Evolutionary conservation across 1,140 invertebrate genomes (phyloP).

Genomic region (Drosophila chauvacae): DNA sequence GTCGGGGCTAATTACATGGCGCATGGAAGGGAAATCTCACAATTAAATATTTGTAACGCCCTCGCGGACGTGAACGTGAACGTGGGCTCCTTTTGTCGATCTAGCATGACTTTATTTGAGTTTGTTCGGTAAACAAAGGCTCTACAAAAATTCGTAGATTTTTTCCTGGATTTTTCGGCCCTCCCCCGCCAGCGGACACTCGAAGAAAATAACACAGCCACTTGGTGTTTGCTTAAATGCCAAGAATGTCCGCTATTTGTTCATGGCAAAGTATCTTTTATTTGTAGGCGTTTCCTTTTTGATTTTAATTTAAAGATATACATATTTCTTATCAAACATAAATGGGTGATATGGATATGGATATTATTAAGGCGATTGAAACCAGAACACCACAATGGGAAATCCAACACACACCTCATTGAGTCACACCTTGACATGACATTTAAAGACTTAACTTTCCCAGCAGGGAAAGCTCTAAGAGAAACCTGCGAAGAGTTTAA

Average conservation of each 20-base stretch:
- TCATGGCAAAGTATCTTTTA: background rate
- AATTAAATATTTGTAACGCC: constrained; percentile 84
- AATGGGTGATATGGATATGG: background rate
- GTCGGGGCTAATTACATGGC: constrained; percentile 73
- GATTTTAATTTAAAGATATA: constrained; percentile 5
- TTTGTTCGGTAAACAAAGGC: constrained; percentile 52
- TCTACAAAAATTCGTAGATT: constrained; percentile 25
- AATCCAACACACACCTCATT: background rate
- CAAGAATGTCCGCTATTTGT: constrained; percentile 3
- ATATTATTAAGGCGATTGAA: background rate
- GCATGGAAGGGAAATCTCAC: constrained; percentile 68
- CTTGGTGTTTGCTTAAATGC: background rate
- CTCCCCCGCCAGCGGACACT: background rate
- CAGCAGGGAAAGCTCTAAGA: background rate
- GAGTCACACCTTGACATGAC: background rate
- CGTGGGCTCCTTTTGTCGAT: constrained; percentile 27
- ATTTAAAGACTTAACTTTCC: background rate
- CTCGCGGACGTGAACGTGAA: constrained; percentile 28
- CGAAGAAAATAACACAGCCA: background rate
- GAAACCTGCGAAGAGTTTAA: no score
- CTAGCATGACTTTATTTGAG: constrained; percentile 59
- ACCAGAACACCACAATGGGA: background rate
- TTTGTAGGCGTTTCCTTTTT: constrained; percentile 2
- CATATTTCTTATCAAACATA: background rate
- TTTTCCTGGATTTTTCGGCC: constrained; percentile 25